These are phyloP conservation scores for Athetis lepigone DNA, from an alignment of 2,888 invertebrate genomes.

Conservation along the genomic window DNA sequence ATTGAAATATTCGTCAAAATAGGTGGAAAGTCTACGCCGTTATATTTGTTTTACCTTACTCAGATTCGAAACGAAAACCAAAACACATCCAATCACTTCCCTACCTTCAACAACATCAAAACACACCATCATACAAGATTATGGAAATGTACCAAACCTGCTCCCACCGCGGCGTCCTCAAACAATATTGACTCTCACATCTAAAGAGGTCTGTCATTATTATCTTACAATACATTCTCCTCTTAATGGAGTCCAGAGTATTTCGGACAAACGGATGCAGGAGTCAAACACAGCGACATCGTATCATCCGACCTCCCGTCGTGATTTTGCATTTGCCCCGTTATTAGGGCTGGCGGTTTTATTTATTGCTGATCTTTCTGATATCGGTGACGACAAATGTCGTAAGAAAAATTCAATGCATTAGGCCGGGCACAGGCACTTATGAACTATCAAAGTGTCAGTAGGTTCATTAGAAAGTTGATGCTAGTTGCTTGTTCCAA, in stretches of 20 bases:
- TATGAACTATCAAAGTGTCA: too few species aligned
- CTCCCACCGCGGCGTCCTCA: conserved; percentile 44
- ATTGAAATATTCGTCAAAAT: background rate
- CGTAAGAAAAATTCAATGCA: too few species aligned
- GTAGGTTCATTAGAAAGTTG: too few species aligned
- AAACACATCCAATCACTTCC: conserved; percentile 15
- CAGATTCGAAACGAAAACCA: background rate
- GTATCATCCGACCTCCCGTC: conserved; percentile 64
- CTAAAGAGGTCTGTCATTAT: conserved; percentile 58
- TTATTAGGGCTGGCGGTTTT: conserved; percentile 64
- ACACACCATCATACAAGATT: conserved; percentile 38
- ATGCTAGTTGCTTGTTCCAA: too few species aligned
- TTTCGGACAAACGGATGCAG: conserved; percentile 68
- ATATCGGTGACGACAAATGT: too few species aligned
- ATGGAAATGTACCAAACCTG: conserved; percentile 56
- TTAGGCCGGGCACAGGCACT: too few species aligned
- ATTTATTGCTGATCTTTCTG: conserved; percentile 23
- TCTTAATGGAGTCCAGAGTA: conserved; percentile 56
- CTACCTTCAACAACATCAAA: conserved; percentile 16
- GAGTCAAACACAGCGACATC: conserved; percentile 59
- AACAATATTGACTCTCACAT: conserved; percentile 58
- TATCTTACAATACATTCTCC: conserved; percentile 60
- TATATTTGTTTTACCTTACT: background rate
- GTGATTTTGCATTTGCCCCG: conserved; percentile 71
- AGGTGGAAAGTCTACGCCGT: background rate